Percentiles rank a stretch among this genome's conserved stretches.
Evolutionary conservation across 2,888 invertebrate genomes (phyloP).

Genomic region (Unio delphinus): DNA sequence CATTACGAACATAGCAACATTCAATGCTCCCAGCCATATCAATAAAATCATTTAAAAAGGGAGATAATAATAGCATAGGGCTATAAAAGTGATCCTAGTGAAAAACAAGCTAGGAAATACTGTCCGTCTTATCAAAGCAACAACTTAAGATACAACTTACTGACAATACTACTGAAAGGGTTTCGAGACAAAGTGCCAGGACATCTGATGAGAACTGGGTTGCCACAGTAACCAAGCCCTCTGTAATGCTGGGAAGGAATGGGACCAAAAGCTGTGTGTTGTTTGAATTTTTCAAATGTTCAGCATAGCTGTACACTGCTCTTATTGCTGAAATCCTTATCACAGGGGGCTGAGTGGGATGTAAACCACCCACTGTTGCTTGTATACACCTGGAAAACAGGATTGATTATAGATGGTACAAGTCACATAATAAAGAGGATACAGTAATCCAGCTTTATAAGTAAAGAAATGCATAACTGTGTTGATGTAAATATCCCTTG

Average conservation of each 20-base stretch:
- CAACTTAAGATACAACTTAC: constrained; percentile 65
- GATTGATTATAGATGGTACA: background rate
- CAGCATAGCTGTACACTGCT: constrained; percentile 75
- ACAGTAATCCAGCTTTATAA: too few species aligned
- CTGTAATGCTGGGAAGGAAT: constrained; percentile 74
- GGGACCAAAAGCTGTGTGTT: constrained; percentile 71
- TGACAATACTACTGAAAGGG: constrained; percentile 74
- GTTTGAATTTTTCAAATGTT: constrained; percentile 73
- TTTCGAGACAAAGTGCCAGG: constrained; percentile 75
- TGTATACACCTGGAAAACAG: constrained; percentile 72
- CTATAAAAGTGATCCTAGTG: background rate
- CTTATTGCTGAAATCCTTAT: constrained; percentile 76
- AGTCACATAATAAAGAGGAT: too few species aligned
- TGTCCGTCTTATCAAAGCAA: background rate
- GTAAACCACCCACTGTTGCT: constrained; percentile 75
- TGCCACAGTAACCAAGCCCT: constrained; percentile 75
- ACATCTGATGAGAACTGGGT: constrained; percentile 75
- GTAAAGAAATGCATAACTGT: too few species aligned
- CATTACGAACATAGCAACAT: too few species aligned
- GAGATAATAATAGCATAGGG: too few species aligned
- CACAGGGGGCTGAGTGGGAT: constrained; percentile 74
- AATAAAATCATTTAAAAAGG: too few species aligned
- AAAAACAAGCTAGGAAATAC: constrained; percentile 2
- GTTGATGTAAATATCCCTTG: too few species aligned
- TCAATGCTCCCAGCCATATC: too few species aligned